Conservation (phyloP, 2,797 vertebrate genomes). For the Microcaecilia unicolor region DNA sequence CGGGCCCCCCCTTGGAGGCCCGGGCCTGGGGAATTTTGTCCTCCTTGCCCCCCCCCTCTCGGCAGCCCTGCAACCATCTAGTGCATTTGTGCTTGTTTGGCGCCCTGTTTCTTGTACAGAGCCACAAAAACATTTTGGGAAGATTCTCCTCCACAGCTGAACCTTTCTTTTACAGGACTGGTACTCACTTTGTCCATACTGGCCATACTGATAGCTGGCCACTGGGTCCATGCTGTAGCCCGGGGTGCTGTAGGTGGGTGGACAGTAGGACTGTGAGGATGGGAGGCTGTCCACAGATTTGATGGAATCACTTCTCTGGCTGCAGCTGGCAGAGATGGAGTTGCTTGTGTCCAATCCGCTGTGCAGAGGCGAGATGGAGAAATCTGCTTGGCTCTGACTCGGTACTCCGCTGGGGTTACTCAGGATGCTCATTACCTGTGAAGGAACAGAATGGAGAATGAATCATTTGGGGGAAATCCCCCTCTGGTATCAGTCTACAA, state of each 20-base stretch:
- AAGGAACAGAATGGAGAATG: not conserved
- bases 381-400: conserved; percentile 86
- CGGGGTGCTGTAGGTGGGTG: conserved; percentile 90
- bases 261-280: conserved; percentile 92
- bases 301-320: conserved; percentile 90
- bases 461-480: no score
- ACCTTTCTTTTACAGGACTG: fast-evolving
- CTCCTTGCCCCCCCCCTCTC: no score
- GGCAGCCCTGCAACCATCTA: no score
- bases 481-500: no score
- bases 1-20: no score
- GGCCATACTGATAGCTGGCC: conserved; percentile 93
- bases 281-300: conserved; percentile 90
- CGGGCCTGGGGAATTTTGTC: no score
- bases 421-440: conserved; percentile 94
- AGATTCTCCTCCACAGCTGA: no score
- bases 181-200: conserved; percentile 91
- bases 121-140: no score
- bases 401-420: conserved; percentile 82
- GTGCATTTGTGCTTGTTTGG: no score
- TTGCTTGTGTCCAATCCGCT: conserved; percentile 82
- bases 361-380: conserved; percentile 94
- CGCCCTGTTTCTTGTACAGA: no score
- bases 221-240: conserved; percentile 96
- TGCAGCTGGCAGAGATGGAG: conserved; percentile 93